These are phyloP conservation scores for Agapostemon virescens DNA, from an alignment of 2,888 invertebrate species.

Conservation along the genomic window DNA sequence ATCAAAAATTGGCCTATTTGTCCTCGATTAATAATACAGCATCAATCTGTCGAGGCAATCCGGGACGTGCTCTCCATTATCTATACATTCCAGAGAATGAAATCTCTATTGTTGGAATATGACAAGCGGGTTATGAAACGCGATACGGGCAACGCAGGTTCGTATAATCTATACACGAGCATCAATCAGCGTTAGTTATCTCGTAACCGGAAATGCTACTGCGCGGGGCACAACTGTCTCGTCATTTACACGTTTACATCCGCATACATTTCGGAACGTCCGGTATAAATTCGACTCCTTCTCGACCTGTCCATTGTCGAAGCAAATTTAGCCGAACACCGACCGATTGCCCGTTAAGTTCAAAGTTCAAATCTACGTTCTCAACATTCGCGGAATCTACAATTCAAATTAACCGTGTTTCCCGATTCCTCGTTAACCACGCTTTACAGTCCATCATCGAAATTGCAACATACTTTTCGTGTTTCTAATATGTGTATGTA, in stretches of 20 bases:
- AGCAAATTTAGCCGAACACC: not conserved
- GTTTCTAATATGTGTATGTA: too few relatives aligned
- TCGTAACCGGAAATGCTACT: slow-evolving; percentile 38
- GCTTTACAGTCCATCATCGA: not conserved
- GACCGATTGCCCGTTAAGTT: not conserved
- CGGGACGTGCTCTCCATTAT: slow-evolving; percentile 39
- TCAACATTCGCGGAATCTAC: not conserved
- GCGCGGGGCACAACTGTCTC: not conserved
- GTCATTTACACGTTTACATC: slow-evolving; percentile 25
- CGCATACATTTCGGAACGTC: slow-evolving; percentile 30
- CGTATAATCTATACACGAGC: slow-evolving; percentile 2
- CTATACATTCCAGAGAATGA: slow-evolving; percentile 21
- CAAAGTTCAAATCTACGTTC: not conserved
- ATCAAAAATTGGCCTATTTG: slow-evolving; percentile 18
- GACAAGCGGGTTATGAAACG: slow-evolving; percentile 16
- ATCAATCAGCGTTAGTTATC: slow-evolving; percentile 48
- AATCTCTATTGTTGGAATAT: slow-evolving; percentile 32
- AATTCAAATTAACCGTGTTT: not conserved
- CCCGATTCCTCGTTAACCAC: not conserved
- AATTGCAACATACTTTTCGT: not conserved
- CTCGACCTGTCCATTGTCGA: not conserved
- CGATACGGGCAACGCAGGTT: slow-evolving; percentile 20
- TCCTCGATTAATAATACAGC: not conserved
- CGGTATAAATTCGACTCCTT: slow-evolving; percentile 8
- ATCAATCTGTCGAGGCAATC: not conserved